phyloP scores from a whole-genome alignment of 2,113 vertebrate genomes.

The Cheirogaleus medius region DNA sequence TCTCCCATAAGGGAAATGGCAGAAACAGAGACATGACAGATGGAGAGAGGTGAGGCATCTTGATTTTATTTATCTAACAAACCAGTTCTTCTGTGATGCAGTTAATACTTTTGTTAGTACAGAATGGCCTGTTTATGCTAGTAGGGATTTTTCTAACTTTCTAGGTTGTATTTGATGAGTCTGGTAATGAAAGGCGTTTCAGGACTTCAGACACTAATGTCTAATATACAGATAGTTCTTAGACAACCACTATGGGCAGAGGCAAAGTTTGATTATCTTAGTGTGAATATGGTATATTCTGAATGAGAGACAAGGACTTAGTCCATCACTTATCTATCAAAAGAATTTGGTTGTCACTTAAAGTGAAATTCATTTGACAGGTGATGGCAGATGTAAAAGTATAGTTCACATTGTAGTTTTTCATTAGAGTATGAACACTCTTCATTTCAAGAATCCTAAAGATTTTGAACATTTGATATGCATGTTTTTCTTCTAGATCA shows the following conservation, averaged over 20 bases:
- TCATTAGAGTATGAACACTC: neutral
- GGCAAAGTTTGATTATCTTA: neutral
- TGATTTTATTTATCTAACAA: slow-evolving; percentile 22
- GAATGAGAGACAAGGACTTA: neutral
- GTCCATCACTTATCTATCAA: neutral
- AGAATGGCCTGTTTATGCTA: neutral
- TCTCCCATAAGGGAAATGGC: neutral
- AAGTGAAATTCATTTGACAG: neutral
- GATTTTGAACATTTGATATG: neutral
- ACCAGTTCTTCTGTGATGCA: neutral
- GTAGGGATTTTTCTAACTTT: neutral
- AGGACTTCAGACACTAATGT: neutral
- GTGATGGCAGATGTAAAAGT: neutral
- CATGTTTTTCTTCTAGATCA: neutral
- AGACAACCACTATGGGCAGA: neutral
- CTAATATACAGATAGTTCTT: neutral
- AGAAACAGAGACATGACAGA: neutral
- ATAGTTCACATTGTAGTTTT: neutral
- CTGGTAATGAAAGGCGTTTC: neutral
- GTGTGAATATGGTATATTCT: neutral
- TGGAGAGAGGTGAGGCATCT: neutral
- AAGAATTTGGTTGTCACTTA: neutral
- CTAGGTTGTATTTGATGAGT: neutral
- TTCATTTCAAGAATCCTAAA: neutral
- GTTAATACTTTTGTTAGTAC: neutral